Evolutionary conservation across 1,140 invertebrate species (phyloP).

Genomic region (Aphidius gifuensis): DNA sequence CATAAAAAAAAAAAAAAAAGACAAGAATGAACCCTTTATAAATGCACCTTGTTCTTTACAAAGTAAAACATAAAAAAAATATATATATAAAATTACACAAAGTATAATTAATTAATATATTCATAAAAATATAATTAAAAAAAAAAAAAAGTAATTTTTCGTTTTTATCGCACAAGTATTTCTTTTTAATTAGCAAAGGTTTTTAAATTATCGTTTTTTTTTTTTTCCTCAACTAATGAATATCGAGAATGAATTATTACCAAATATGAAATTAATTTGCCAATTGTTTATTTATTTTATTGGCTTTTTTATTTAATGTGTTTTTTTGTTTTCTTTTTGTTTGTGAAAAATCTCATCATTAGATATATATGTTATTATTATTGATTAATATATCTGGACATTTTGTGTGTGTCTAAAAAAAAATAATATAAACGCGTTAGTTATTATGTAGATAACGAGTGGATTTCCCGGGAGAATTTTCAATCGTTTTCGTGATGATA

Average conservation of each 20-base stretch:
- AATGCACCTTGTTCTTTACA: conserved; percentile 38
- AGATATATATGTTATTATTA: too few relatives aligned
- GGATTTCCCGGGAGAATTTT: background rate
- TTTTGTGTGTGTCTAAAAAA: conserved; percentile 18
- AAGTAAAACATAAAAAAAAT: conserved; percentile 32
- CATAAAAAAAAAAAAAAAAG: too few relatives aligned
- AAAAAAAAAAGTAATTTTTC: too few relatives aligned
- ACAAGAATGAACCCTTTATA: background rate
- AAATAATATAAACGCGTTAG: conserved; percentile 22
- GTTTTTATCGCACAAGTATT: background rate
- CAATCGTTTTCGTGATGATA: background rate
- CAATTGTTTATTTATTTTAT: too few relatives aligned
- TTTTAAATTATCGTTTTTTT: too few relatives aligned
- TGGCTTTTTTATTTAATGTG: too few relatives aligned
- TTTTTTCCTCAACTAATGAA: too few relatives aligned
- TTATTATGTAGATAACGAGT: conserved; percentile 2
- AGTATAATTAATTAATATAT: background rate
- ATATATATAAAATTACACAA: conserved; percentile 17
- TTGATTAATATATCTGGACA: background rate
- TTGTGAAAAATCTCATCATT: too few relatives aligned
- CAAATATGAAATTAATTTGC: too few relatives aligned
- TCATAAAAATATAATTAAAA: background rate
- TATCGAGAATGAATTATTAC: too few relatives aligned
- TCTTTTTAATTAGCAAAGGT: background rate
- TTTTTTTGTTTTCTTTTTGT: too few relatives aligned